Base-by-base conservation (phyloP, 2,797 vertebrate species). In the Pelochelys cantorii region DNA sequence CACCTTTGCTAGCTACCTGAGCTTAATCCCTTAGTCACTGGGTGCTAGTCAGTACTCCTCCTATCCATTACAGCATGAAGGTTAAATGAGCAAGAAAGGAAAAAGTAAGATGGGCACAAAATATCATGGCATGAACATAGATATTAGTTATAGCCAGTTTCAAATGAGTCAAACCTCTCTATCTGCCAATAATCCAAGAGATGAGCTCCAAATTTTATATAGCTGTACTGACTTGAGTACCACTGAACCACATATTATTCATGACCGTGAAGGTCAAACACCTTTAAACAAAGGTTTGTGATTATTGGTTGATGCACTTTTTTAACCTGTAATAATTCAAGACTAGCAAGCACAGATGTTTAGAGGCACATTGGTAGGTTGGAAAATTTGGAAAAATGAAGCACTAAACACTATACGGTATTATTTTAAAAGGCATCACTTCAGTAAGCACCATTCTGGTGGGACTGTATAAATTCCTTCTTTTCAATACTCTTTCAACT, bases 361-460 rank as follows among this genome's bases (percentile, higher is more conserved):
- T 93, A 56, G 56, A 93, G 88, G 78, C 74, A 86, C 53, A 34
- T 2, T 54, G 59, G 65, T 65, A 86, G 71, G 62, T 57, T 65
- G 68, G 90, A 87, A 95, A 94, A 90, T 87, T 22, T 31, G 81
- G 37, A 82, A 85, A 88, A 95, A 89, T 82, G 80, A 94, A 83
- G 48, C 89, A 37, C 52, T 93, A 78, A 62, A 62, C 84, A 27
- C 65, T 54, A 85, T 88, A 80, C 60, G 82, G 94, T 57, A 34
- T 17, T 65, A 31, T 37, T 92, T 65, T 65, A 92, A 85, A 60
- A 29, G 56, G 6, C 42, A 78, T 88, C 62, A 52, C 22, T 80
- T 57, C 7, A 0, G 81, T 52, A 29, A 77, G 74, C 86, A 84
- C 8, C 75, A 25, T 77, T 34, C 17, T 52, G 77, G 14, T 1